A percentile compares a stretch with the other conserved stretches of the same genome.
Evolutionary conservation across 2,113 vertebrate species (phyloP).

Genomic region (Lampris incognitus): DNA sequence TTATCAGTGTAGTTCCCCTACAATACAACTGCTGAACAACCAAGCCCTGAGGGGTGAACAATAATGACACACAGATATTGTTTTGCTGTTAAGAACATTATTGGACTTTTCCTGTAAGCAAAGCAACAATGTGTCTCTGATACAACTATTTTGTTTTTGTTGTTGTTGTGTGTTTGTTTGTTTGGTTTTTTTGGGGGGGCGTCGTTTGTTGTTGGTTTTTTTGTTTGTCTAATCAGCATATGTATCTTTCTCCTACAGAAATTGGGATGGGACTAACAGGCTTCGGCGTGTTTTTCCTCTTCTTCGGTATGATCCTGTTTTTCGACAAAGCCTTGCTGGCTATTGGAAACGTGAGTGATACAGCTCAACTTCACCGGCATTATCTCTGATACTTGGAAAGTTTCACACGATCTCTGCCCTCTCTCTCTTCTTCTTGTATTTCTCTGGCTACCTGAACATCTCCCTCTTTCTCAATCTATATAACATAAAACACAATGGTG

Average conservation of each 20-base stretch:
- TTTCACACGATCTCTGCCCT: not conserved
- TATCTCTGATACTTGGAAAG: conserved; percentile 12
- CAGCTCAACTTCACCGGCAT: not conserved
- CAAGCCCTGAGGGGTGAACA: too few relatives aligned
- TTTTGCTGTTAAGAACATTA: too few relatives aligned
- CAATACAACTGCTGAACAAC: too few relatives aligned
- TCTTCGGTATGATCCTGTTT: conserved; percentile 99
- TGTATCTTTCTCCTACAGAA: conserved; percentile 83
- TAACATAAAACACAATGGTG: too few relatives aligned
- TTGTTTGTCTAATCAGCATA: not conserved
- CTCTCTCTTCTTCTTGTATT: not conserved
- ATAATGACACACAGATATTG: too few relatives aligned
- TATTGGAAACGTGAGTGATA: conserved; percentile 93
- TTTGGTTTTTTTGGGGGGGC: too few relatives aligned
- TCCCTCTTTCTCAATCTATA: not conserved
- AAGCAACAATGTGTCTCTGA: too few relatives aligned
- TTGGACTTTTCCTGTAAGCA: too few relatives aligned
- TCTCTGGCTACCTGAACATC: not conserved
- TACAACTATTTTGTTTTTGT: too few relatives aligned
- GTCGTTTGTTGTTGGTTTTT: too few relatives aligned
- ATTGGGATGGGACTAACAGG: conserved; percentile 98
- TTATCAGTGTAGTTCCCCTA: too few relatives aligned
- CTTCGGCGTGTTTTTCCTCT: conserved; percentile 98
- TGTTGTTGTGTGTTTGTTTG: too few relatives aligned
- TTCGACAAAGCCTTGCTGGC: conserved; percentile 98